Percentiles rank a stretch among this genome's conserved stretches.
Evolutionary conservation across 2,113 vertebrate species (phyloP).

Genomic region (Leptodactylus fuscus): DNA sequence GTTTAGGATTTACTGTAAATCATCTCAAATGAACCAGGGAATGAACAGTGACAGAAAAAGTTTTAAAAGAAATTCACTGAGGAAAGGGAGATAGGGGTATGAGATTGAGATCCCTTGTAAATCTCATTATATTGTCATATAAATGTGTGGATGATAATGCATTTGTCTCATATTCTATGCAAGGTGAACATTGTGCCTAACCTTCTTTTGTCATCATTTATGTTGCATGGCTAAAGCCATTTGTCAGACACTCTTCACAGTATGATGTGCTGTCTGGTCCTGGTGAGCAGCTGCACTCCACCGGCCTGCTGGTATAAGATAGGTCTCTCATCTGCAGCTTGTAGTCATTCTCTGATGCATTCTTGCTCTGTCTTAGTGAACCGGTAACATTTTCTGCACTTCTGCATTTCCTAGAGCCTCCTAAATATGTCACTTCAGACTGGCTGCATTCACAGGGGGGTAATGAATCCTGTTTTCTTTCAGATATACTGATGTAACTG

Average conservation of each 20-base stretch:
- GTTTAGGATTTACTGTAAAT: not conserved
- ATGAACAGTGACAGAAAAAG: not conserved
- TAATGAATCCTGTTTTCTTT: slow-evolving; percentile 9
- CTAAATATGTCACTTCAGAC: slow-evolving; percentile 74
- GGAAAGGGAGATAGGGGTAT: not conserved
- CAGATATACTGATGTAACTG: slow-evolving; percentile 7
- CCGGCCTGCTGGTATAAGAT: slow-evolving; percentile 63
- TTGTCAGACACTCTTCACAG: slow-evolving; percentile 66
- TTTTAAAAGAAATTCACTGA: not conserved
- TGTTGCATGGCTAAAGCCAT: slow-evolving; percentile 57
- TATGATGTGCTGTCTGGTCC: slow-evolving; percentile 40
- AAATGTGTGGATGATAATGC: not conserved
- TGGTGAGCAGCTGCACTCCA: slow-evolving; percentile 66
- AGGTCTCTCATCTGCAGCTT: slow-evolving; percentile 53
- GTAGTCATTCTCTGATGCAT: no score
- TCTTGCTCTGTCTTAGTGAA: not conserved
- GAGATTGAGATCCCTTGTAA: not conserved
- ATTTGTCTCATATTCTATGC: not conserved
- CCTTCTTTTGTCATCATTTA: not conserved
- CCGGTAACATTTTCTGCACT: not conserved
- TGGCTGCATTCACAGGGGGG: slow-evolving; percentile 69
- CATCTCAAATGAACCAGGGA: not conserved
- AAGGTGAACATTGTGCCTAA: not conserved
- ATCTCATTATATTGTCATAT: not conserved
- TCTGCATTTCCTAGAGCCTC: slow-evolving; percentile 51